Base-by-base conservation (phyloP, 92 coral and sea anemone species). In the Epizoanthus scotinus region DNA sequence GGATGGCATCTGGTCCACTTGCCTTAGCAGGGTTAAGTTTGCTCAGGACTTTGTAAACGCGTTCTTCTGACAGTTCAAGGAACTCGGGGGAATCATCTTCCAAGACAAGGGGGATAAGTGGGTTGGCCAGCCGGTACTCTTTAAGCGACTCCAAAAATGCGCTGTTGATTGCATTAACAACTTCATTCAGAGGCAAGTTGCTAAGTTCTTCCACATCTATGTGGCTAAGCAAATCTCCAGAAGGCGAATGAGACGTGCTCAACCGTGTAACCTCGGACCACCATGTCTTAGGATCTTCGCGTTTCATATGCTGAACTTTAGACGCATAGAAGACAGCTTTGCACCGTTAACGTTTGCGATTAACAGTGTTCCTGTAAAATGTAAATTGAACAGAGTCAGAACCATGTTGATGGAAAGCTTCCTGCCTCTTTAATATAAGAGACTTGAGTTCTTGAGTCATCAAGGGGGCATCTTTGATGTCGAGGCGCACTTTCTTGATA, bases 381-480 rank as follows among this genome's bases (percentile, higher is more conserved):
- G 55, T 86, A 81, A 38, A 86, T 71, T 73, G 83, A 31, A 71
- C 44, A 36, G 86, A 86, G 47, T 53, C 65, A 38, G 72, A 58
- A 62, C 86, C 89, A 62, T 81, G 50, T 65, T 81, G 67, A 70
- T 86, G 70, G 68, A 79, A 85, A 66, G 89, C 82, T 73, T 66
- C 63, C 66, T 85, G 89, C 75, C 89, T 69, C 28, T 80, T 81
- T 59, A 81, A 57, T 36, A 86, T 81, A 56, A 85, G 75, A 29
- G 89, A 85, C 55, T 85, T 85, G 28, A 85, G 62, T 63, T 79
- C 72, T 63, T 60, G 73, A 50, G 85, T 79, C 85, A 85, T 85
- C 89, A 67, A 85, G 31, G 85, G 89, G 54, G 78, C 67, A 60
- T 85, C 86, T 34, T 81, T 60, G 60, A 63, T n/a, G 65, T 80